These are phyloP conservation scores for Thaumatotibia leucotreta DNA, from an alignment of 1,140 invertebrate genomes.

Conservation along the genomic window DNA sequence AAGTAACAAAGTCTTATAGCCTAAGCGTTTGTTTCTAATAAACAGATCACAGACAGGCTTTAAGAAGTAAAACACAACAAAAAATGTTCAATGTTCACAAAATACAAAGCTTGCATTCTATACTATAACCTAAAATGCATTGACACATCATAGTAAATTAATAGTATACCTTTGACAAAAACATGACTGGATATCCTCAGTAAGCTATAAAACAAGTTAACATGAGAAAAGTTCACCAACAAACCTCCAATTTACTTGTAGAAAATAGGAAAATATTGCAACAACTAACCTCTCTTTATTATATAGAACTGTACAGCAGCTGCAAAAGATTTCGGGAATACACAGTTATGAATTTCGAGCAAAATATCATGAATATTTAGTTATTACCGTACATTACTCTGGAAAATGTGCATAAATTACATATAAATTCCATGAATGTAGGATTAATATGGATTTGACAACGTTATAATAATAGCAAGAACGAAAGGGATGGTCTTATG, in stretches of 20 bases:
- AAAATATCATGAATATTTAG: too few relatives aligned
- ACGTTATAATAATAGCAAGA: too few relatives aligned
- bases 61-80: neutral
- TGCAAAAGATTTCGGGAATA: neutral
- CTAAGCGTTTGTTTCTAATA: too few relatives aligned
- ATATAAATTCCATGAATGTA: too few relatives aligned
- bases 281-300: neutral
- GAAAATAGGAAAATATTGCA: neutral
- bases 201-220: constrained; percentile 44
- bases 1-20: too few relatives aligned
- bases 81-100: neutral
- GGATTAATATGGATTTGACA: too few relatives aligned
- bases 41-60: too few relatives aligned
- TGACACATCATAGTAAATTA: neutral
- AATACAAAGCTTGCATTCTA: neutral
- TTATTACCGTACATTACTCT: too few relatives aligned
- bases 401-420: too few relatives aligned
- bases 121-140: constrained; percentile 24
- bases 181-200: constrained; percentile 56
- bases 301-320: neutral
- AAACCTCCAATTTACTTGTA: neutral
- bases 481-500: too few relatives aligned
- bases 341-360: neutral
- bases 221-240: constrained; percentile 10
- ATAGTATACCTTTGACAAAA: constrained; percentile 43